phyloP scores from a whole-genome alignment of 2,797 vertebrate genomes.

The Coluber constrictor region DNA sequence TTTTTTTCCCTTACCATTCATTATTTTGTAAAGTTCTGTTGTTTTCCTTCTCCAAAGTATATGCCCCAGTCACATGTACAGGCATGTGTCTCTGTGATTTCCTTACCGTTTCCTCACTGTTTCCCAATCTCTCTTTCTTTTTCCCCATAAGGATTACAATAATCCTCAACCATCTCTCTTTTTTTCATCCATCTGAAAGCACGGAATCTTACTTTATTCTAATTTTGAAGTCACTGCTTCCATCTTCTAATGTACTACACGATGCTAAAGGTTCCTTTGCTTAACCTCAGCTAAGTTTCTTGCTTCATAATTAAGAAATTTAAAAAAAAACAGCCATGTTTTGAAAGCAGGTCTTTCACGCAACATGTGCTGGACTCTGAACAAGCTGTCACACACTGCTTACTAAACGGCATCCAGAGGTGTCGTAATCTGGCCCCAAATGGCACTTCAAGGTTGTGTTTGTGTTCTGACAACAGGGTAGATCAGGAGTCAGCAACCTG shows the following conservation, averaged over 20 bases:
- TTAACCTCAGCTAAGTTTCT: constrained; percentile 41
- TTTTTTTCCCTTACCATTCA: background rate
- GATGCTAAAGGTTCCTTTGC: background rate
- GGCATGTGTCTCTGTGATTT: background rate
- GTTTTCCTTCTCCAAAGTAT: background rate
- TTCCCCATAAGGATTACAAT: too few species aligned
- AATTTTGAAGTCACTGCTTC: background rate
- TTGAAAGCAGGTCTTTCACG: constrained; percentile 62
- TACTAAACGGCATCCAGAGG: constrained; percentile 58
- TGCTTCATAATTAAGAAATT: constrained; percentile 7
- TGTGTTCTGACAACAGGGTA: constrained; percentile 19
- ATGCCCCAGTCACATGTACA: background rate
- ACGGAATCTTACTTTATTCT: background rate
- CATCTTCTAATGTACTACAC: background rate
- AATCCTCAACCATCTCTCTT: background rate
- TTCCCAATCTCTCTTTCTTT: background rate
- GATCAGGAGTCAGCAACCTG: background rate
- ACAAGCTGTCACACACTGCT: constrained; percentile 53
- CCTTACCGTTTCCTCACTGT: background rate
- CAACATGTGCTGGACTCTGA: constrained; percentile 15
- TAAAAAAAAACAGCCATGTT: constrained; percentile 44
- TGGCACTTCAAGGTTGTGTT: constrained; percentile 48
- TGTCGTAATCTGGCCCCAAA: constrained; percentile 54
- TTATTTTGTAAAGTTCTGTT: constrained; percentile 16
- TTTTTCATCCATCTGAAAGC: background rate